Base-by-base conservation (phyloP, 2,888 invertebrate species). In the Ceraclea dissimilis region DNA sequence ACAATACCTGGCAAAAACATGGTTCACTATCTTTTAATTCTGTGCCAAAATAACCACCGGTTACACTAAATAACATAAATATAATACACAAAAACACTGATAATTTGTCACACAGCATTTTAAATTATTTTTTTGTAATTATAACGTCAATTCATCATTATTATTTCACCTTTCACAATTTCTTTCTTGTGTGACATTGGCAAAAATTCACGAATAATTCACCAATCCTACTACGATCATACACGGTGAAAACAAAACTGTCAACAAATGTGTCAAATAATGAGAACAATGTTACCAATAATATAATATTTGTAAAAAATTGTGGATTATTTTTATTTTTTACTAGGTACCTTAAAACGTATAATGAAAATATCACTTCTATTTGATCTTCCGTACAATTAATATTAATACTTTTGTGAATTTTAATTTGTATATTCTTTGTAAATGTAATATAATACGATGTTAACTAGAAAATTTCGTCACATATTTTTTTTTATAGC, bases 11-110 rank as follows among this genome's bases (percentile, higher is more conserved):
- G 48, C 62, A 62, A 49, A 62, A 62, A 55, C 62, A 62, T 19
- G 62, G 62, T 57, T 62, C 62, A 51, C 59, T 57, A 34, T 62
- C 60, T 59, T 57, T 60, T 22, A 60, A 50, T 49, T 62, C 60
- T 8, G 62, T 59, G 11, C 60, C 62, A 34, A 60, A 62, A 56
- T 62, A 62, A 17, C 59, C 60, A 16, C 58, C 60, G 33, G 50
- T 49, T 16, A 43, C 21, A 21, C 47, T 26, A 16, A 61, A 26
- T 19, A 51, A 49, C n/a, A 22, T 49, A 19, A 54, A 54, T 34
- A 51, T 51, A 19, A 54, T 26, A 51, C 54, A 21, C 20, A 31
- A 22, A 58, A 54, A 58, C 19, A 54, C 46, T 46, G 54, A 26
- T n/a, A 49, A 43, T 16, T 49, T 43, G n/a, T 20, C 44, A 21